phyloP scores from a whole-genome alignment of 2,888 invertebrate species.

The Microctonus hyperodae region DNA sequence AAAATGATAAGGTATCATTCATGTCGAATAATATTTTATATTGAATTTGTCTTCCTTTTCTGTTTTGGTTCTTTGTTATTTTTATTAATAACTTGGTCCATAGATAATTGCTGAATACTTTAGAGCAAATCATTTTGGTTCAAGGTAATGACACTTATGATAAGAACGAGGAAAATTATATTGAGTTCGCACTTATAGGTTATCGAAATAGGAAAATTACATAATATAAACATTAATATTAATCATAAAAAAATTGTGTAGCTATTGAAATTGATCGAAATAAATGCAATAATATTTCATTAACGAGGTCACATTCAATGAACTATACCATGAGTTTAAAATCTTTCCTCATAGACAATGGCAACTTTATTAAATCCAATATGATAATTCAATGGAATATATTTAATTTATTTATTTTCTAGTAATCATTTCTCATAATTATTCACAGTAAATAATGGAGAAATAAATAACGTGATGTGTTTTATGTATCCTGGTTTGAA shows the following conservation, averaged over 20 bases:
- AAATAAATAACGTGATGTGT: slow-evolving; percentile 17
- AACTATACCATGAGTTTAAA: background rate
- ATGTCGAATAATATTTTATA: slow-evolving; percentile 6
- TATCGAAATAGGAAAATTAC: background rate
- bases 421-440: slow-evolving; percentile 27
- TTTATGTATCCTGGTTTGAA: slow-evolving; percentile 37
- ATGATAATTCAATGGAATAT: background rate
- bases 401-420: background rate
- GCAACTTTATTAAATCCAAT: background rate
- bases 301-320: background rate
- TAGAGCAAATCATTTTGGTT: background rate
- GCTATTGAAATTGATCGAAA: background rate
- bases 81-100: slow-evolving; percentile 3
- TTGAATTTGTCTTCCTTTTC: background rate
- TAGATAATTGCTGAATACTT: background rate
- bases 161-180: background rate
- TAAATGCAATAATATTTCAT: background rate
- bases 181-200: background rate
- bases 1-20: background rate
- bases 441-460: slow-evolving; percentile 23
- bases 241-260: too few relatives aligned
- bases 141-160: background rate
- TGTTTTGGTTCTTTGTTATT: background rate
- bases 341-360: background rate
- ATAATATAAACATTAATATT: background rate